Conservation (phyloP, 2,888 invertebrate species). For the Silvanus unidentatus region DNA sequence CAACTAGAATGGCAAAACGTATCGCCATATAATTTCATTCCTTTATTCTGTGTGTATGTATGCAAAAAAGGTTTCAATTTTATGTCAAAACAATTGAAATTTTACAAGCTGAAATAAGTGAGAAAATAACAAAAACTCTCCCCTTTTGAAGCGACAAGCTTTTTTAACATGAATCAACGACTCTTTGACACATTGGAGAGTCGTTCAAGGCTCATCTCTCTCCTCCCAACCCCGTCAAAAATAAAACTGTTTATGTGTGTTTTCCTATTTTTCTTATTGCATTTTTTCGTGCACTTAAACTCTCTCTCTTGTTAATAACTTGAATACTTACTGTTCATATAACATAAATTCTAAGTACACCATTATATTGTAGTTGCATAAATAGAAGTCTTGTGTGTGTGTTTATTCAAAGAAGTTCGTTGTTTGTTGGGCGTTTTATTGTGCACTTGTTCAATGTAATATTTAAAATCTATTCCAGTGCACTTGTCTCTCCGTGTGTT, state of each 20-base stretch:
- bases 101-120: slow-evolving; percentile 10
- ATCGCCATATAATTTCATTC: no score
- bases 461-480: no score
- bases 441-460: no score
- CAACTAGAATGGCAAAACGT: no score
- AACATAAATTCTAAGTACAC: no score
- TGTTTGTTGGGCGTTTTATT: no score
- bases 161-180: slow-evolving; percentile 17
- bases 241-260: slow-evolving; percentile 1
- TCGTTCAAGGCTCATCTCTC: slow-evolving; percentile 14
- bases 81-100: slow-evolving; percentile 18
- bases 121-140: slow-evolving; percentile 14
- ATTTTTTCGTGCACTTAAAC: not conserved
- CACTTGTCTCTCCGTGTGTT: no score
- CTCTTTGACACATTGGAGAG: slow-evolving; percentile 17
- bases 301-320: not conserved
- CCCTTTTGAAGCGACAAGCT: slow-evolving; percentile 8
- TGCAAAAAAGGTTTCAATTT: slow-evolving; percentile 17
- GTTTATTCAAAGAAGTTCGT: no score
- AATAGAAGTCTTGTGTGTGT: no score
- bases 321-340: no score
- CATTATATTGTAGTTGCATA: no score
- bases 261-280: not conserved
- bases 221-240: slow-evolving; percentile 5
- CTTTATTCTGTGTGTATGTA: no score